These are phyloP conservation scores for Dendrolimus pini DNA, from an alignment of 2,888 invertebrate species.

Conservation along the genomic window DNA sequence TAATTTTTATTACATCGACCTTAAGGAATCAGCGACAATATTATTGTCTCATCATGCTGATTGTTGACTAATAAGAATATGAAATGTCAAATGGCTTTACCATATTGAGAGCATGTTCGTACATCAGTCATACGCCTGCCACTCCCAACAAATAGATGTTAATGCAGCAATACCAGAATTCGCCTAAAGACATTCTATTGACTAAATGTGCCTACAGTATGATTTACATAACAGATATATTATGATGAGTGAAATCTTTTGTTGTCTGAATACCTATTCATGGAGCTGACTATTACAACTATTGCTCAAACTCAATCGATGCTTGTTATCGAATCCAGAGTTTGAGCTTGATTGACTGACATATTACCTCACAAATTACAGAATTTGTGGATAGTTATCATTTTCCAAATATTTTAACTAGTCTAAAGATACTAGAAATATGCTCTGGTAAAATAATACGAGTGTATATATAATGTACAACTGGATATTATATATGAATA, in stretches of 20 bases:
- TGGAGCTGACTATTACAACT: constrained; percentile 30
- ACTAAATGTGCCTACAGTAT: constrained; percentile 36
- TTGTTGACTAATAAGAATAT: constrained; percentile 13
- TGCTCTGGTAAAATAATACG: no score
- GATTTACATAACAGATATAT: constrained; percentile 54
- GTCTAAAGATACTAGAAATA: no score
- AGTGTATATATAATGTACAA: no score
- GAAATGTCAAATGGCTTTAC: constrained; percentile 53
- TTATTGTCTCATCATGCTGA: constrained; percentile 7
- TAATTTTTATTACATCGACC: background rate
- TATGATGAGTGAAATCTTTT: constrained; percentile 50
- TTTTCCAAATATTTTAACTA: no score
- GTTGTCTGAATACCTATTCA: constrained; percentile 58
- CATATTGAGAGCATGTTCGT: constrained; percentile 41
- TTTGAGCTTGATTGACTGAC: no score
- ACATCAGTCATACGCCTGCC: constrained; percentile 36
- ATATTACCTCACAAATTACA: no score
- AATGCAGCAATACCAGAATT: constrained; percentile 39
- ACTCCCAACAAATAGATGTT: constrained; percentile 45
- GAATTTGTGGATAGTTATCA: no score
- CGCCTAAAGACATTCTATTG: constrained; percentile 46
- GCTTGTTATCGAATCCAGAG: constrained; percentile 19
- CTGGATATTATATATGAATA: no score
- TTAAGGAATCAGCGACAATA: constrained; percentile 1
- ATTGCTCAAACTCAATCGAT: constrained; percentile 33